These are phyloP conservation scores for Alethe castanea DNA, from an alignment of 2,113 vertebrate genomes.

Conservation along the genomic window DNA sequence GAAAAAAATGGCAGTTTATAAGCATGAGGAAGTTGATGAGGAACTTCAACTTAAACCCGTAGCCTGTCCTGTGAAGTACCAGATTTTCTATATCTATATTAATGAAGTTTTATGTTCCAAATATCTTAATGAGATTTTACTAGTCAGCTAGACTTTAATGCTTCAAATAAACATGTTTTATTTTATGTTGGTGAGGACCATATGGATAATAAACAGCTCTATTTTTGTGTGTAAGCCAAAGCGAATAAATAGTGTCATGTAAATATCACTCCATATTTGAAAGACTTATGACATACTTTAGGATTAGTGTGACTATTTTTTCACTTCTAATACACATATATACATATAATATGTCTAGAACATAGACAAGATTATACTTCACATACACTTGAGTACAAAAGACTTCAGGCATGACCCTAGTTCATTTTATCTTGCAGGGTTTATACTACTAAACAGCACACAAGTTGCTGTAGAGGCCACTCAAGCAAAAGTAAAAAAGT, in stretches of 20 bases:
- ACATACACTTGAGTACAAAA: not conserved
- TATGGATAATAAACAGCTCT: not conserved
- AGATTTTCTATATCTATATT: not conserved
- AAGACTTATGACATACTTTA: not conserved
- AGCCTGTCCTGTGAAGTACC: not conserved
- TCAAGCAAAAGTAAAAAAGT: not conserved
- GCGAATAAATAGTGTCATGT: not conserved
- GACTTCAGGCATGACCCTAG: not conserved
- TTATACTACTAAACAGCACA: not conserved
- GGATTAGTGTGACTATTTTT: not conserved
- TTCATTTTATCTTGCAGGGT: not conserved
- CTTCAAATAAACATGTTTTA: not conserved
- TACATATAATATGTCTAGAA: not conserved
- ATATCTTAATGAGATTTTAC: not conserved
- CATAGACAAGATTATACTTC: not conserved
- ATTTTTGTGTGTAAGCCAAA: not conserved
- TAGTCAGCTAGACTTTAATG: not conserved
- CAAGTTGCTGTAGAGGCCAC: not conserved
- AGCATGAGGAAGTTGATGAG: fast-evolving
- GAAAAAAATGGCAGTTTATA: not conserved
- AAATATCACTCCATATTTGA: not conserved
- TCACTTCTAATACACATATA: not conserved
- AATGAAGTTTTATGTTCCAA: not conserved
- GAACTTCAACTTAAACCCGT: not conserved
- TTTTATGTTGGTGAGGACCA: not conserved